Base-by-base conservation (phyloP, 2,113 vertebrate species). In the Hiodon tergisus region DNA sequence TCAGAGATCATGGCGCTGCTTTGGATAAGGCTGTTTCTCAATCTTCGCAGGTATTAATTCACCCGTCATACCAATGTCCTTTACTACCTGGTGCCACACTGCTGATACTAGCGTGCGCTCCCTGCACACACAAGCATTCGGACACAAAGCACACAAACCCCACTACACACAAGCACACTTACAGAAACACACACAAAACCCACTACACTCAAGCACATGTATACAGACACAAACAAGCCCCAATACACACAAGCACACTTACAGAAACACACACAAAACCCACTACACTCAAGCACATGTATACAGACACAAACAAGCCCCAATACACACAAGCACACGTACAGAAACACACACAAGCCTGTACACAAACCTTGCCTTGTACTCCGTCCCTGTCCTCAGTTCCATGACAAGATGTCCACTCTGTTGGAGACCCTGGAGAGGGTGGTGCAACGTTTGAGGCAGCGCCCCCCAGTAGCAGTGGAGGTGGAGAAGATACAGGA, bases 401-500 rank as follows among this genome's bases (percentile, higher is more conserved):
- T 99, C 82, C 95, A 99, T 4, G 97, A 99, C 76, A 99, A 99
- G 92, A 97, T 99, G 31, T 95, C 97, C 80, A 96, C 97, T 4
- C 95, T 99, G 90, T 79, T 99, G 93, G 97, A 99, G 88, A 94
- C 94, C 0, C 85, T 99, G 87, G 96, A 95, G 85, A 88, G 78
- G 59, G 94, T 98, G 11, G 94, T 94, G 0, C 93, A 94, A 83
- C 93, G 97, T 55, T 88, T 99, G 73, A 90, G 91, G 4, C 83
- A 91, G 90, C 95, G 96, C 0, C 96, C 97, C 0, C 90, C 93
- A 0, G 96, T 98, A 82, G 97, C 97, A 0, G 97, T 96, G 0
- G 97, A 99, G 89, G 95, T 98, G 4, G 97, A 99, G 0, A 99
- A 99, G 90, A 98, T 99, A 88, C 88, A 96, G 52, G 97, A 99